Base-by-base conservation (phyloP, 2,888 invertebrate genomes). In the Crioceris asparagi region DNA sequence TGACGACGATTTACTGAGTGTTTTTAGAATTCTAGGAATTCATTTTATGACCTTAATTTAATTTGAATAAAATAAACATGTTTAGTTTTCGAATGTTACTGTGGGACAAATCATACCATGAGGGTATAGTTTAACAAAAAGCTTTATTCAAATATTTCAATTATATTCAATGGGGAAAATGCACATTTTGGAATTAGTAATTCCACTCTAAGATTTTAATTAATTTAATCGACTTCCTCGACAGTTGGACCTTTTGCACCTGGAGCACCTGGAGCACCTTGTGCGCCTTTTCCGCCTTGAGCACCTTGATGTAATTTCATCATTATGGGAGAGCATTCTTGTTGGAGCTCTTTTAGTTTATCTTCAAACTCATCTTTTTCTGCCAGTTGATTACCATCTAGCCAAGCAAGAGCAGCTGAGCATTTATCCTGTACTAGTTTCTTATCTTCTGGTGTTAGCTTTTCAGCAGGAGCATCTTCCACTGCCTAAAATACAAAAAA, bases 361-460 rank as follows among this genome's bases (percentile, higher is more conserved):
- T 79, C 73, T 35, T 88, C 85, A 47, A 79, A 77, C 49, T 88
- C 87, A 6, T 77, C 77, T 51, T 79, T 80, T 35, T 82, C 79
- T 4, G 88, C 90, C 29, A 85, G 66, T 2, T 76, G 72, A 57
- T 90, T 87, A 15, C 67, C 63, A 50, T 92, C 92, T 23, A 92
- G 64, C 91, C 91, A 92, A 8, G 71, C 66, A 38, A 88, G 68
- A 39, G 81, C 77, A 10, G 76, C 74, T 15, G 72, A 67, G 55
- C 84, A 84, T 56, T 81, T 81, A 11, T 74, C 73, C 4, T 71
- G 60, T 0, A 86, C 81, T 10, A 68, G 60, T 32, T 74, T 72
- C 53, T 82, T 82, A 56, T 92, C 92, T 0, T 67, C 66, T 1
- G 78, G 76, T 16, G 75, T 71, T 3, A 92, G 66, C 54, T 79